These are phyloP conservation scores for Gnathonemus echidnorhynchus DNA, from an alignment of 2,113 vertebrate species.

Conservation along the genomic window DNA sequence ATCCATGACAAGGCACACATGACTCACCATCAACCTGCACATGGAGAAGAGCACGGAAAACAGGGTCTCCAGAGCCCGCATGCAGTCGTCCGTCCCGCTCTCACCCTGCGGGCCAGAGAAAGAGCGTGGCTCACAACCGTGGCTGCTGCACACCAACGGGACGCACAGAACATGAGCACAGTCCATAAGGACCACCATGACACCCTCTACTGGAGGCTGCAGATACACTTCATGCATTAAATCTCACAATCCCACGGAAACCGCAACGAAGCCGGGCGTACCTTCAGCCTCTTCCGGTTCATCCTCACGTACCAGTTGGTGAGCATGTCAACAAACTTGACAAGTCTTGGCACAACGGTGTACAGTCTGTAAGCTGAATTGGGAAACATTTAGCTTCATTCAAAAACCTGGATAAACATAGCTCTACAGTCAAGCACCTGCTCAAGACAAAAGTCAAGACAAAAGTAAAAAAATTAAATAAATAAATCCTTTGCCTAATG, in stretches of 20 bases:
- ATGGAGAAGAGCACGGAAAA: conserved; percentile 92
- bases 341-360: conserved; percentile 87
- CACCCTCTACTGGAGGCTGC: not conserved
- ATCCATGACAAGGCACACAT: conserved; percentile 19
- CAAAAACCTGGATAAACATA: not conserved
- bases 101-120: conserved; percentile 70
- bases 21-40: conserved; percentile 94
- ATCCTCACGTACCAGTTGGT: conserved; percentile 98
- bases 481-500: not conserved
- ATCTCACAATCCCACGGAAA: not conserved
- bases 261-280: conserved; percentile 40
- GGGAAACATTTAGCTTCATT: conserved; percentile 11
- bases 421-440: not conserved
- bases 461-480: not conserved
- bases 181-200: not conserved
- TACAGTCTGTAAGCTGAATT: conserved; percentile 83
- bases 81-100: conserved; percentile 80
- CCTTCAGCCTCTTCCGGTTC: conserved; percentile 92
- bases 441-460: not conserved
- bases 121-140: not conserved
- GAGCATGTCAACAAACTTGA: conserved; percentile 92
- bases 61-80: conserved; percentile 87
- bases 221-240: not conserved
- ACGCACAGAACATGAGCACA: conserved; percentile 18
- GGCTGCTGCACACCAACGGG: not conserved